Conservation (phyloP, 37 sponge, comb jelly and placozoan genomes). For the Cliona cf. orientalis region DNA sequence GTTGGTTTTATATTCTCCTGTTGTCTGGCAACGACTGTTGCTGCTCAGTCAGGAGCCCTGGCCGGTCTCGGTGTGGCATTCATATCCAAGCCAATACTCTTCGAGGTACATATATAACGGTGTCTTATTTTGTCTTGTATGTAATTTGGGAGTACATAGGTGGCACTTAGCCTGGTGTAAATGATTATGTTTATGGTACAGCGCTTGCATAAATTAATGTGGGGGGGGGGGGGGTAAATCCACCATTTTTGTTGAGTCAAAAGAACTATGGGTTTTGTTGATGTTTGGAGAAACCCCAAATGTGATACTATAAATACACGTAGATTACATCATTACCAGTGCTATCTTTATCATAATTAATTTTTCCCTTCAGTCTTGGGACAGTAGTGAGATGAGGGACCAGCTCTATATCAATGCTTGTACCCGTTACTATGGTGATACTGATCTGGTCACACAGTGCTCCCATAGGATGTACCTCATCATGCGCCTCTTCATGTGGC, state of each 20-base stretch:
- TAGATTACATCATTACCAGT: too few relatives aligned
- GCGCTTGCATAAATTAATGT: too few relatives aligned
- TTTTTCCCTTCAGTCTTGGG: background rate
- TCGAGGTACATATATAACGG: slow-evolving; percentile 46
- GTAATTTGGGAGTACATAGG: too few relatives aligned
- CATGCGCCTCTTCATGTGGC: slow-evolving; percentile 41
- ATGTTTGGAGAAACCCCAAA: too few relatives aligned
- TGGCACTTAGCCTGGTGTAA: too few relatives aligned
- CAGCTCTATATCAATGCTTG: background rate
- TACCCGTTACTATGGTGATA: background rate
- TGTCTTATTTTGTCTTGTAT: too few relatives aligned
- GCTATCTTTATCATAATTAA: too few relatives aligned
- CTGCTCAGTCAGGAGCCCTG: slow-evolving; percentile 75
- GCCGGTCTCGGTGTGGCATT: slow-evolving; percentile 83
- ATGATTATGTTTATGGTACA: too few relatives aligned
- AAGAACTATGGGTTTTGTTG: background rate
- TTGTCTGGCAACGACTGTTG: slow-evolving; percentile 70
- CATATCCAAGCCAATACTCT: slow-evolving; percentile 50
- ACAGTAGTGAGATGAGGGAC: background rate
- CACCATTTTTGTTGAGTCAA: background rate
- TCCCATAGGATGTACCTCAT: slow-evolving; percentile 12
- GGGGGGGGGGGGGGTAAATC: too few relatives aligned
- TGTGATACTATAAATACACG: too few relatives aligned
- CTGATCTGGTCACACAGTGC: slow-evolving; percentile 13
- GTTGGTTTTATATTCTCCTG: slow-evolving; percentile 74